phyloP scores from a whole-genome alignment of 1,140 invertebrate species.

The Drosophila mauritiana region DNA sequence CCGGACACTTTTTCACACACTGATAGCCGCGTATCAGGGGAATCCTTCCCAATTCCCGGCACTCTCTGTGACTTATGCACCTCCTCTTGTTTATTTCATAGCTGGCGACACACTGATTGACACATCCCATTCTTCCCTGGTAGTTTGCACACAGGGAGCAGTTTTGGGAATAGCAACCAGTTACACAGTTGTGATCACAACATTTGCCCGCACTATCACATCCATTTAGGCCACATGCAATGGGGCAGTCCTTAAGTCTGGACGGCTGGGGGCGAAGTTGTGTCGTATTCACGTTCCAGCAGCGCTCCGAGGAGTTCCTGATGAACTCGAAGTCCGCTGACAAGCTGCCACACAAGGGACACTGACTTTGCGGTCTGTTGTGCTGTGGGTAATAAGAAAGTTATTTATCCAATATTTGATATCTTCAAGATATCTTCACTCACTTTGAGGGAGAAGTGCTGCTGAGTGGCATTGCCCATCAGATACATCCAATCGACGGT shows the following conservation, averaged over 20 bases:
- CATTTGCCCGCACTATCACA: constrained; percentile 60
- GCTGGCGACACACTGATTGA: constrained; percentile 60
- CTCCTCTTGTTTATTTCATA: constrained; percentile 53
- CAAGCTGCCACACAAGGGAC: constrained; percentile 62
- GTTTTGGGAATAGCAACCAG: constrained; percentile 51
- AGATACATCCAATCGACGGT: constrained; percentile 96
- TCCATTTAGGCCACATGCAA: constrained; percentile 41
- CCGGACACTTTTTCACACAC: constrained; percentile 63
- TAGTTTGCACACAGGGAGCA: constrained; percentile 64
- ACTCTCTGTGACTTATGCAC: constrained; percentile 58
- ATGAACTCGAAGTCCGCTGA: constrained; percentile 34
- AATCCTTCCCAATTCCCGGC: constrained; percentile 52
- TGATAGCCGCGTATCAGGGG: constrained; percentile 43
- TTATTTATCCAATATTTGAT: no score
- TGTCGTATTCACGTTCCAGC: constrained; percentile 57
- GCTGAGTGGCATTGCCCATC: constrained; percentile 85
- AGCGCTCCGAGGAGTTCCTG: constrained; percentile 26
- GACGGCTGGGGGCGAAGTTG: constrained; percentile 39
- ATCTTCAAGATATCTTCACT: background rate
- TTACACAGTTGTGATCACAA: constrained; percentile 61
- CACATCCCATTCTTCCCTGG: constrained; percentile 29
- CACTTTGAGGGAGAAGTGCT: constrained; percentile 69
- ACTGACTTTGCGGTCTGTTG: constrained; percentile 65
- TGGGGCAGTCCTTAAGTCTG: constrained; percentile 29
- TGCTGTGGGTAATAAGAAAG: constrained; percentile 12